Base-by-base conservation (phyloP, 2,113 vertebrate genomes). In the Isurus oxyrinchus region DNA sequence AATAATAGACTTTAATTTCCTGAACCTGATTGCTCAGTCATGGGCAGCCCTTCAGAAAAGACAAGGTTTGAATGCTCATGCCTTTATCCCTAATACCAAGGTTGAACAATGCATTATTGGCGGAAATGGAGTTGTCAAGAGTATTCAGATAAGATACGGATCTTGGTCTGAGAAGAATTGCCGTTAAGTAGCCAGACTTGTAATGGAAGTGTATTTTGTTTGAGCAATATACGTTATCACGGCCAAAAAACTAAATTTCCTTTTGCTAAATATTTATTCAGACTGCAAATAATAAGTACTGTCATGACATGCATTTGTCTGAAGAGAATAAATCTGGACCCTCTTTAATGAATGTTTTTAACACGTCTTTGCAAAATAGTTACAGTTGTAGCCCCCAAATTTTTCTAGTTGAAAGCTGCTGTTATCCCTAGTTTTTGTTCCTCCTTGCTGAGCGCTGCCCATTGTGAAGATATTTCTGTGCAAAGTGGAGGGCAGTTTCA, bases 1-100 rank as follows among this genome's bases (percentile, higher is more conserved):
- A 95, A 95, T 76, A 72, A 53, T 53, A 55, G 66, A 55, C 67
- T 95, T 95, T 95, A 95, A 95, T 95, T 95, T 95, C 94, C 94
- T 95, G 94, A 95, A 95, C 66, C 94, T 95, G 94, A 95, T 23
- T 53, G 40, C 44, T 95, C 66, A 27, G 23, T 72, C 40, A 72
- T 44, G 49, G 23, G 66, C 66, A 69, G 49, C n/a, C 25, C 94
- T 27, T 95, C 49, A 72, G 66, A 53, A 44, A 53, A 95, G 66
- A 72, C 61, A 13, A 31, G 23, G 23, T 72, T 72, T 72, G 44
- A 95, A 53, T 49, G 40, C 27, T 53, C 23, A 72, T 95, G n/a
- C 49, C 94, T 67, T 72, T 72, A 67, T 95, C 53, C 44, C 40
- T 53, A 94, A 69, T 53, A 95, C 25, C 10, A 72, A 95, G 44